Conservation (phyloP, 2,888 invertebrate genomes). For the Holacanthella duospinosa region DNA sequence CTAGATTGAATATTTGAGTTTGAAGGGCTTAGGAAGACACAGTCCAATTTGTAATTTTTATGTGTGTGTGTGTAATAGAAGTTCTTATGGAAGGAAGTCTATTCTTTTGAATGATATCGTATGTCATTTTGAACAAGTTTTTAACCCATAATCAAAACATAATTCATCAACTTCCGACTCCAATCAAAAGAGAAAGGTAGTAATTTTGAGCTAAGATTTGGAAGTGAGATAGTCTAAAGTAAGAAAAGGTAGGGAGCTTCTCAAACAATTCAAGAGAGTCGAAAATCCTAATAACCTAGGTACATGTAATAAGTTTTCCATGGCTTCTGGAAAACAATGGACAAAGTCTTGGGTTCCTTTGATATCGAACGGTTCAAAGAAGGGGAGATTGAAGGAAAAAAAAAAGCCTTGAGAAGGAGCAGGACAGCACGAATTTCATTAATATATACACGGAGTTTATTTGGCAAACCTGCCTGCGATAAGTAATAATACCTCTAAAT, state of each 20-base stretch:
- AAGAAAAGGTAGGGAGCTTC: no score
- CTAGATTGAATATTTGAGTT: no score
- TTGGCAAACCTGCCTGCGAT: constrained; percentile 3
- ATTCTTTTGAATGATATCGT: not conserved
- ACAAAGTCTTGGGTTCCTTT: no score
- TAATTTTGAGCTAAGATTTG: constrained; percentile 24
- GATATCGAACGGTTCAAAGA: no score
- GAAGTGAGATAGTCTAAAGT: not conserved
- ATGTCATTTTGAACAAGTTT: constrained; percentile 7
- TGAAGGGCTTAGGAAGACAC: not conserved
- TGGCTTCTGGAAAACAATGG: not conserved
- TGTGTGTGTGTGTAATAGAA: not conserved
- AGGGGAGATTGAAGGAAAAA: not conserved
- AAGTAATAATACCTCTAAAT: not conserved
- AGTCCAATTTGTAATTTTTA: not conserved
- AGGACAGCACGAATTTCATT: constrained; percentile 1
- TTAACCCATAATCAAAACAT: constrained; percentile 36
- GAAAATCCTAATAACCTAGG: no score
- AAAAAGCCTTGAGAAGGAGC: not conserved
- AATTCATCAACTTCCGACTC: constrained; percentile 38
- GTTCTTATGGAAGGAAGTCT: not conserved
- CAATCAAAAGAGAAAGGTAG: constrained; percentile 36
- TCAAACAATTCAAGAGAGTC: no score
- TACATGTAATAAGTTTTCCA: no score
- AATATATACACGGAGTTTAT: not conserved